Evolutionary conservation across 1,140 invertebrate genomes (phyloP).

Genomic region (Penaeus indicus): DNA sequence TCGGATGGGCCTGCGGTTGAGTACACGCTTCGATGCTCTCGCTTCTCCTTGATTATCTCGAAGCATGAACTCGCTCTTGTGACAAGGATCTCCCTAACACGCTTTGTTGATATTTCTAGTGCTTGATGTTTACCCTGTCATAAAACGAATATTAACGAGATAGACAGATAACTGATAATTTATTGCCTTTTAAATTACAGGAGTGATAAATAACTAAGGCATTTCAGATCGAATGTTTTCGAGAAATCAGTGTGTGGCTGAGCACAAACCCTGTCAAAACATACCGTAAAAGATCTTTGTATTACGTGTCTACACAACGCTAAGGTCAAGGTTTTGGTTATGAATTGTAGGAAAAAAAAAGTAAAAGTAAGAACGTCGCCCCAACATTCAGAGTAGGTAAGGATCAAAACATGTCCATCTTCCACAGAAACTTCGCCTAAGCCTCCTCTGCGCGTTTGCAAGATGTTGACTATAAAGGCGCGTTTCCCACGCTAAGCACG

Average conservation of each 20-base stretch:
- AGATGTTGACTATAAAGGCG: constrained; percentile 16
- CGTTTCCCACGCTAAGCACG: not conserved
- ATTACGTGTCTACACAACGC: constrained; percentile 20
- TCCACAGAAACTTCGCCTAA: constrained; percentile 19
- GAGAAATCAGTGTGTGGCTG: too few relatives aligned
- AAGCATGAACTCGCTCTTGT: too few relatives aligned
- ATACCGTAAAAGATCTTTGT: constrained; percentile 4
- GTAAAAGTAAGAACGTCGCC: constrained; percentile 47
- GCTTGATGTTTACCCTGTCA: too few relatives aligned
- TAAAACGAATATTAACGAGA: too few relatives aligned
- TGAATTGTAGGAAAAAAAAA: constrained; percentile 39
- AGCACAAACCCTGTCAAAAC: too few relatives aligned
- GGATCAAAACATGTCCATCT: constrained; percentile 17
- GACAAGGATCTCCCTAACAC: too few relatives aligned
- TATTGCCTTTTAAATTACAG: too few relatives aligned
- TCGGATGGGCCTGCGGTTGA: not conserved
- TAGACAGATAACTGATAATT: too few relatives aligned
- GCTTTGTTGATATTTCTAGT: too few relatives aligned
- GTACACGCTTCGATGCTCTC: not conserved
- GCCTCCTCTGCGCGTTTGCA: constrained; percentile 36
- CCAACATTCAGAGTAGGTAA: constrained; percentile 4
- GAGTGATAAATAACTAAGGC: too few relatives aligned
- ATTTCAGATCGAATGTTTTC: too few relatives aligned
- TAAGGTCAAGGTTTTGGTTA: constrained; percentile 44
- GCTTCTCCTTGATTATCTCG: too few relatives aligned